phyloP scores from a whole-genome alignment of 2,113 vertebrate genomes.

The Cyprinodon brontotheroides region DNA sequence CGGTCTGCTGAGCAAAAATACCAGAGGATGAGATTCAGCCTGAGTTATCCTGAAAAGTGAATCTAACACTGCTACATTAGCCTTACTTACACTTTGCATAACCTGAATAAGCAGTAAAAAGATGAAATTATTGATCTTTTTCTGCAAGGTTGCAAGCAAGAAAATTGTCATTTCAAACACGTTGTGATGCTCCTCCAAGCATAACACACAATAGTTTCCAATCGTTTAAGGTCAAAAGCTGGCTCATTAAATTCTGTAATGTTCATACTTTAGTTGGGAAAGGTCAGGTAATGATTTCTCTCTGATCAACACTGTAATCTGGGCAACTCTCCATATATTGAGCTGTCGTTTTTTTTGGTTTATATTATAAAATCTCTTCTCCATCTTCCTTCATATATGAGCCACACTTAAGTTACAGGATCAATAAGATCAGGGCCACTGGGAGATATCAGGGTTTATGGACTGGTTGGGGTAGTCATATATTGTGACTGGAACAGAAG shows the following conservation, averaged over 20 bases:
- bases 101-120: neutral
- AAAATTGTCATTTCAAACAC: neutral
- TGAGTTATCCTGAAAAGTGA: neutral
- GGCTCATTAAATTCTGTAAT: slow-evolving; percentile 4
- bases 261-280: neutral
- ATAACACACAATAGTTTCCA: neutral
- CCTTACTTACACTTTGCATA: neutral
- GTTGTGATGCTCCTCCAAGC: neutral
- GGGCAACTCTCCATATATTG: slow-evolving; percentile 16
- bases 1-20: neutral
- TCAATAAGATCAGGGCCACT: slow-evolving; percentile 28
- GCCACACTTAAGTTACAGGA: slow-evolving; percentile 15
- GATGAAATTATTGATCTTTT: neutral
- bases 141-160: neutral
- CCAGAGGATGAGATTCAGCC: neutral
- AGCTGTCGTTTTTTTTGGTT: slow-evolving; percentile 11
- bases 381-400: slow-evolving; percentile 16
- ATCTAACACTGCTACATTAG: neutral
- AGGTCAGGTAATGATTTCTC: neutral
- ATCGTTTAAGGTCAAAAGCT: neutral
- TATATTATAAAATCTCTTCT: slow-evolving; percentile 16
- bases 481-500: slow-evolving; percentile 1
- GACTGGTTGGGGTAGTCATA: slow-evolving; percentile 20
- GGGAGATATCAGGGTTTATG: slow-evolving; percentile 1
- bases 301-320: slow-evolving; percentile 15